Conservation (phyloP, 2,888 invertebrate species). For the Nomada hirtipes region DNA sequence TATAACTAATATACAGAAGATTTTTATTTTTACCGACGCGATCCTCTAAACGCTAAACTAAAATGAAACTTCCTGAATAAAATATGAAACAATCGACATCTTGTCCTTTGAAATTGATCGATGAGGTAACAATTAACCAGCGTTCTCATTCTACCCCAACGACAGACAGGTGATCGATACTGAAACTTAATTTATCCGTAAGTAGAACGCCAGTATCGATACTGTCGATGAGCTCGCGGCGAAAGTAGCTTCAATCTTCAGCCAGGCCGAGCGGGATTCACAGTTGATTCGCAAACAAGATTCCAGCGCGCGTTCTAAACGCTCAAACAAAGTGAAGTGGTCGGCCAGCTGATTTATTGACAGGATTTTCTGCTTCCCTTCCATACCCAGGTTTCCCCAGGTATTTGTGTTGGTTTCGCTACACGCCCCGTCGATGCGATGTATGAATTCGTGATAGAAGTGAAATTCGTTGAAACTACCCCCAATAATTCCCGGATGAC, state of each 20-base stretch:
- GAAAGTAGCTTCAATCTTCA: conserved; percentile 46
- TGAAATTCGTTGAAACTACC: conserved; percentile 41
- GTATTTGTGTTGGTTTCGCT: not conserved
- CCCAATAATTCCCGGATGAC: not conserved
- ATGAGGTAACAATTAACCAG: conserved; percentile 6
- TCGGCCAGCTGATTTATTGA: conserved; percentile 51
- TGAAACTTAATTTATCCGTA: conserved; percentile 27
- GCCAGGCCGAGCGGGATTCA: conserved; percentile 23
- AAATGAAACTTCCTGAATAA: no score
- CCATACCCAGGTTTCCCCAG: not conserved
- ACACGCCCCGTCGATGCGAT: not conserved
- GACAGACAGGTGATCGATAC: conserved; percentile 14
- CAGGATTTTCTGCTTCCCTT: conserved; percentile 38
- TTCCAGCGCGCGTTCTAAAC: conserved; percentile 51
- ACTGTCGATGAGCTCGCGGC: conserved; percentile 19
- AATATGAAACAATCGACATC: not conserved
- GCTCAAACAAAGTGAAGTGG: conserved; percentile 61
- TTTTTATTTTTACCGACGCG: no score
- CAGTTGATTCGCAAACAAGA: conserved; percentile 62
- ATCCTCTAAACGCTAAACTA: not conserved
- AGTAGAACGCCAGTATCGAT: conserved; percentile 35
- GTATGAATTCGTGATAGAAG: conserved; percentile 32
- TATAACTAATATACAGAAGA: no score
- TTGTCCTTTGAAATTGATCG: not conserved
- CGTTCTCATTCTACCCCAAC: not conserved